A percentile compares a stretch with the other conserved stretches of the same genome.
phyloP scores from a whole-genome alignment of 2,113 vertebrate genomes.

The Callipepla californica region DNA sequence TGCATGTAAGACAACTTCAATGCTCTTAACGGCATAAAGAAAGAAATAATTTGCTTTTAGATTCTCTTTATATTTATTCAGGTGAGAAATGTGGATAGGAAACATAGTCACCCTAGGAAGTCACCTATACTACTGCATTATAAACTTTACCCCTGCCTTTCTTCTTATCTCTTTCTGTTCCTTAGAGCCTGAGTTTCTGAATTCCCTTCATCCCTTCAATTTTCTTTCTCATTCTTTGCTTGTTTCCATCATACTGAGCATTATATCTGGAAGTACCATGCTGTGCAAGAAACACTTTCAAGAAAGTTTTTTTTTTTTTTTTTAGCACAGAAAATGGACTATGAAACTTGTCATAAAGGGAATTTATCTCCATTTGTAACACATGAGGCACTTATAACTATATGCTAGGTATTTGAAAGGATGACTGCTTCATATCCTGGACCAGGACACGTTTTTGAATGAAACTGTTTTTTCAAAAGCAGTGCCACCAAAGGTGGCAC shows the following conservation, averaged over 20 bases:
- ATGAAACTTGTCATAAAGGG: constrained; percentile 34
- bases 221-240: background rate
- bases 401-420: background rate
- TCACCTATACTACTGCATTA: background rate
- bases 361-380: constrained; percentile 46
- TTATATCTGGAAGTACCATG: background rate
- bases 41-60: background rate
- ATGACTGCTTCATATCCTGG: background rate
- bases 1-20: background rate
- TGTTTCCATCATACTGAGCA: background rate
- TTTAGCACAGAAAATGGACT: background rate
- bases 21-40: background rate
- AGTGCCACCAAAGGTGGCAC: background rate
- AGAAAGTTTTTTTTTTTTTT: background rate
- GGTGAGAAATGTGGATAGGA: background rate
- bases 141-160: background rate
- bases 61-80: background rate
- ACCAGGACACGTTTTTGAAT: background rate
- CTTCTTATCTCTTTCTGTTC: background rate
- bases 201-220: background rate
- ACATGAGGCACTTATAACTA: background rate
- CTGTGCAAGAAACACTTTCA: background rate
- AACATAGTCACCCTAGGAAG: background rate
- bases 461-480: background rate
- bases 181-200: background rate